Evolutionary conservation across 2,113 vertebrate genomes (phyloP).

Genomic region (human (Homo sapiens)): GRCh38 chr2:65899001-65899500

Average conservation of each 20-base stretch:
- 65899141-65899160: background rate
- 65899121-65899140: background rate
- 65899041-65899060: background rate
- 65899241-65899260: background rate
- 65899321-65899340: background rate
- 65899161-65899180: background rate
- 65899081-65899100: conserved; percentile 19
- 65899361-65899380: background rate
- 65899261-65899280: background rate
- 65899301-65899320: background rate
- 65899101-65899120: background rate
- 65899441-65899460: background rate
- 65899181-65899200: background rate
- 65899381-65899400: background rate
- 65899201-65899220: background rate
- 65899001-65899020: background rate
- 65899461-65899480: background rate
- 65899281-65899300: background rate
- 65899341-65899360: background rate
- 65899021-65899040: background rate
- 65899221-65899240: background rate
- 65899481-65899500: background rate
- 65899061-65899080: background rate
- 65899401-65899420: background rate
- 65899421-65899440: background rate